Evolutionary conservation across 2,113 vertebrate species (phyloP).

Genomic region (Alethe diademata): DNA sequence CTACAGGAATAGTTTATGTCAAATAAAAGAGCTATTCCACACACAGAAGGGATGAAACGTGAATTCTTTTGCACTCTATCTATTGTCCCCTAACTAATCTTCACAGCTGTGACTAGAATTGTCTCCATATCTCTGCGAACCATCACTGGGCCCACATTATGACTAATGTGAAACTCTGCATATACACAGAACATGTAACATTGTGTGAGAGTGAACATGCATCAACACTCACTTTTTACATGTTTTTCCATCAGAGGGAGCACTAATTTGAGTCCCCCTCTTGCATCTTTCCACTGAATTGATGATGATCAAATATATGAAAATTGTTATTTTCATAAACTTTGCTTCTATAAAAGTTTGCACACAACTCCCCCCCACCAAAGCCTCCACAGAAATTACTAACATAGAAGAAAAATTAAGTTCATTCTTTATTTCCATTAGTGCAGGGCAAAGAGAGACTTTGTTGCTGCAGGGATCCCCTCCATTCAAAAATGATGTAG

Average conservation of each 20-base stretch:
- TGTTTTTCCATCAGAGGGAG: not conserved
- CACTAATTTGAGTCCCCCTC: not conserved
- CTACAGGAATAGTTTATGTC: not conserved
- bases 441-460: not conserved
- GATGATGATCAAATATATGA: not conserved
- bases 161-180: not conserved
- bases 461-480: rapidly evolving
- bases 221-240: not conserved
- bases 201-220: too few species aligned
- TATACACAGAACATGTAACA: not conserved
- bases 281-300: not conserved
- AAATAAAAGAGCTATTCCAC: not conserved
- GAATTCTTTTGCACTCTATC: not conserved
- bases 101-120: not conserved
- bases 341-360: not conserved
- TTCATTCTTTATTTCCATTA: not conserved
- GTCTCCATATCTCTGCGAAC: not conserved
- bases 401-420: not conserved
- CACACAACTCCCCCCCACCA: rapidly evolving
- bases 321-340: not conserved
- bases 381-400: not conserved
- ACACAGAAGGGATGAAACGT: not conserved
- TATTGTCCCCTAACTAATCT: not conserved
- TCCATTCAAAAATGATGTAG: not conserved
- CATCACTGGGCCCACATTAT: not conserved